These are phyloP conservation scores for Daboia siamensis DNA, from an alignment of 2,113 vertebrate species.

Conservation along the genomic window DNA sequence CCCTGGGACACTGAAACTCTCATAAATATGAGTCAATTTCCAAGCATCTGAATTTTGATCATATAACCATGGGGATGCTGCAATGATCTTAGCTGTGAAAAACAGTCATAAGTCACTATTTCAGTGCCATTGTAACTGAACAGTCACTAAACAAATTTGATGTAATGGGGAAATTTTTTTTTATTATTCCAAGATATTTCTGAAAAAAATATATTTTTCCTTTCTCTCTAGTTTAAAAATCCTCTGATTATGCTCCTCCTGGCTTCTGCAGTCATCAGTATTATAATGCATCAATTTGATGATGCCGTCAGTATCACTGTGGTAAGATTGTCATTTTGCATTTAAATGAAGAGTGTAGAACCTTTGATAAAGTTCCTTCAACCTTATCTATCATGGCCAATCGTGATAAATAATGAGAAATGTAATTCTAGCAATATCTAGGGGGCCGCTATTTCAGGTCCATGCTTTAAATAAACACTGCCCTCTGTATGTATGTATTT, in stretches of 20 bases:
- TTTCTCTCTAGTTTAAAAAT: conserved; percentile 90
- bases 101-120: not conserved
- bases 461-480: not conserved
- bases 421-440: not conserved
- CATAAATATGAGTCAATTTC: not conserved
- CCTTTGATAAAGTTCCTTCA: not conserved
- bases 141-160: not conserved
- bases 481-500: not conserved
- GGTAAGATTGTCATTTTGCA: conserved; percentile 70
- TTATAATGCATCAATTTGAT: conserved; percentile 97
- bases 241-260: conserved; percentile 95
- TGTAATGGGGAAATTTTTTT: too few species aligned
- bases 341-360: not conserved
- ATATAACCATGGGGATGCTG: not conserved
- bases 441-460: not conserved
- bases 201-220: conserved; percentile 49
- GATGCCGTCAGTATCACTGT: conserved; percentile 99
- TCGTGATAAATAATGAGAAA: not conserved
- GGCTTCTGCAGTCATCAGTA: conserved; percentile 95
- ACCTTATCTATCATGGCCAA: not conserved
- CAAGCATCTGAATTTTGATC: not conserved
- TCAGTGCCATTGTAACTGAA: not conserved
- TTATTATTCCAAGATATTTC: conserved; percentile 19
- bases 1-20: not conserved
- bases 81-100: not conserved